A percentile compares a stretch with the other conserved stretches of the same genome.
phyloP scores from a whole-genome alignment of 2,888 invertebrate species.

The Slavum lentiscoides region DNA sequence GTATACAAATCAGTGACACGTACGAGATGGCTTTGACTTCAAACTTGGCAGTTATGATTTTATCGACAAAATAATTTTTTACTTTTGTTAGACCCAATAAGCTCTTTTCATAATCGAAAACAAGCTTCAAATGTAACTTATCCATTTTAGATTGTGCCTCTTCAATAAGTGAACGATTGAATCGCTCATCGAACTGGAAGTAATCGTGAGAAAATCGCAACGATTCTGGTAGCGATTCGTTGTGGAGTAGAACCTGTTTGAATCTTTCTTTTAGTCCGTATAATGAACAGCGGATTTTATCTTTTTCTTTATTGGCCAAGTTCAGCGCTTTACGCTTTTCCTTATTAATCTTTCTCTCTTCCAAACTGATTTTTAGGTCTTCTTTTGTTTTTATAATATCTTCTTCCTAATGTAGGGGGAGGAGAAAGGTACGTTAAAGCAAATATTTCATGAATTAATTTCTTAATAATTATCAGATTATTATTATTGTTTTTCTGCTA shows the following conservation, averaged over 20 bases:
- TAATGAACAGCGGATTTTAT: constrained; percentile 65
- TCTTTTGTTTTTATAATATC: constrained; percentile 57
- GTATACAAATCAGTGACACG: not conserved
- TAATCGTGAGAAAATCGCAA: constrained; percentile 67
- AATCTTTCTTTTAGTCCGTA: constrained; percentile 66
- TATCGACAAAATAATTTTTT: constrained; percentile 69
- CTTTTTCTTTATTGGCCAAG: constrained; percentile 69
- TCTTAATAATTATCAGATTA: not conserved
- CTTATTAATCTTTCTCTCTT: constrained; percentile 71
- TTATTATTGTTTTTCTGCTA: not conserved
- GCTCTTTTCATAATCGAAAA: constrained; percentile 73
- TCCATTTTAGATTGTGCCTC: constrained; percentile 68
- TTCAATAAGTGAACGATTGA: constrained; percentile 67
- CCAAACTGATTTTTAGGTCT: constrained; percentile 64
- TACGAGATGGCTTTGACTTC: constrained; percentile 35
- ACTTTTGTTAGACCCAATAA: constrained; percentile 68
- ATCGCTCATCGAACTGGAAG: constrained; percentile 71
- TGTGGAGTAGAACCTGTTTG: constrained; percentile 62
- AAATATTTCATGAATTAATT: not conserved
- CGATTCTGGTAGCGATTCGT: constrained; percentile 63
- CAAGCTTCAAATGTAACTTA: constrained; percentile 69
- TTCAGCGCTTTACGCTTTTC: constrained; percentile 68
- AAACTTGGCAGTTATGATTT: constrained; percentile 64
- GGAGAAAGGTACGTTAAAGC: too few species aligned
- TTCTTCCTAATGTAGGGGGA: constrained; percentile 43